These are phyloP conservation scores for Xenus cinereus DNA, from an alignment of 2,113 vertebrate genomes.

Conservation along the genomic window DNA sequence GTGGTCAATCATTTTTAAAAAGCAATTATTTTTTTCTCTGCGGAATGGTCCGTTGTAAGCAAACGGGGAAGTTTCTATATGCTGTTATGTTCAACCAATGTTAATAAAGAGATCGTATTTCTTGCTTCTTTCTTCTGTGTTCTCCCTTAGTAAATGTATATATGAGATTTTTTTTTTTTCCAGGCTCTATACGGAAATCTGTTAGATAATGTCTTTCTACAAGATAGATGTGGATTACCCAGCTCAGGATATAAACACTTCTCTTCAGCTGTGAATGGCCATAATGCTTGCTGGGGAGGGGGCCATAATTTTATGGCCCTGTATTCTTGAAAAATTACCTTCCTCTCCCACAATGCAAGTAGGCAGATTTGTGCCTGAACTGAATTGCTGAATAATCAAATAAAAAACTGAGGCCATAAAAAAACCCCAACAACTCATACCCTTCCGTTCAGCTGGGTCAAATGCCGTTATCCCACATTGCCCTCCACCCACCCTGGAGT, in stretches of 20 bases:
- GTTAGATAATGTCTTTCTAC: neutral
- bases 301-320: neutral
- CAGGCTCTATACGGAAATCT: neutral
- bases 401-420: neutral
- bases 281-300: neutral
- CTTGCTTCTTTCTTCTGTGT: neutral
- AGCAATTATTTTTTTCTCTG: neutral
- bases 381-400: neutral
- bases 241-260: neutral
- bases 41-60: neutral
- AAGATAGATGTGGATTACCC: neutral
- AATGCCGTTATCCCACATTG: neutral
- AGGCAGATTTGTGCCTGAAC: neutral
- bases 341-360: neutral
- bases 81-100: neutral
- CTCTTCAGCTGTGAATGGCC: neutral
- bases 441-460: neutral
- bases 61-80: neutral
- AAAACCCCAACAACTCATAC: neutral
- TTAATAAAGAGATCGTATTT: neutral
- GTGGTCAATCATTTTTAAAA: neutral
- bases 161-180: neutral
- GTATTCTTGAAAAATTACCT: neutral
- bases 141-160: neutral
- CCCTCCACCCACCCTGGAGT: accelerated